These are phyloP conservation scores for Empis stercorea DNA, from an alignment of 2,888 invertebrate genomes.

Conservation along the genomic window DNA sequence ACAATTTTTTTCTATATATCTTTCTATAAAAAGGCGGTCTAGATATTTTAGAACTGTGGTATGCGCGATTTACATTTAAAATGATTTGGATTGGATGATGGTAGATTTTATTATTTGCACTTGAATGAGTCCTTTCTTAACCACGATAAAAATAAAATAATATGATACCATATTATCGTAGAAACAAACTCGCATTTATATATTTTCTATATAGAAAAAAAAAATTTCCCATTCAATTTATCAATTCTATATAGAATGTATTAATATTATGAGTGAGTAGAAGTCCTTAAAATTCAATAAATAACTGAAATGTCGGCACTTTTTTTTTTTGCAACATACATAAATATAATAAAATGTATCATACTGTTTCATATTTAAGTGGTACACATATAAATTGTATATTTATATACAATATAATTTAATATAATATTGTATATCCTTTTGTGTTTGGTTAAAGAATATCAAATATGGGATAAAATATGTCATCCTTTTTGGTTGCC, in stretches of 20 bases:
- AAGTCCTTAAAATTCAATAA: slow-evolving; percentile 1
- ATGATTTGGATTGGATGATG: background rate
- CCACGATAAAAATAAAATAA: background rate
- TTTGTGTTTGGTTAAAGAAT: no score
- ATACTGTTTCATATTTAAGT: no score
- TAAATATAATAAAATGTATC: no score
- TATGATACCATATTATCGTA: no score
- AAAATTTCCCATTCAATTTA: background rate
- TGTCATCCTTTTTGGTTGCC: no score
- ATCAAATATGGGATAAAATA: no score
- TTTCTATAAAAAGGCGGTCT: no score
- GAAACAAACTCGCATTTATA: background rate
- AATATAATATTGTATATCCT: no score
- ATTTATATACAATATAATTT: no score
- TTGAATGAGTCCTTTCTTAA: background rate
- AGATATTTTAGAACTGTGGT: no score
- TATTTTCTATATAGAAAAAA: background rate
- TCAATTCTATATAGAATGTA: background rate
- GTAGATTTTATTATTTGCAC: background rate
- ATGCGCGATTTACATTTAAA: background rate
- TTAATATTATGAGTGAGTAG: background rate
- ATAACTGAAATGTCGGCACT: slow-evolving; percentile 1
- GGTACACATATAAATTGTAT: no score
- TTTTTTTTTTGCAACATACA: background rate
- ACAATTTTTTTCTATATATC: no score